Percentiles rank a stretch among this genome's conserved stretches.
phyloP scores from a whole-genome alignment of 2,797 vertebrate species.

The Ispidina lecontei region DNA sequence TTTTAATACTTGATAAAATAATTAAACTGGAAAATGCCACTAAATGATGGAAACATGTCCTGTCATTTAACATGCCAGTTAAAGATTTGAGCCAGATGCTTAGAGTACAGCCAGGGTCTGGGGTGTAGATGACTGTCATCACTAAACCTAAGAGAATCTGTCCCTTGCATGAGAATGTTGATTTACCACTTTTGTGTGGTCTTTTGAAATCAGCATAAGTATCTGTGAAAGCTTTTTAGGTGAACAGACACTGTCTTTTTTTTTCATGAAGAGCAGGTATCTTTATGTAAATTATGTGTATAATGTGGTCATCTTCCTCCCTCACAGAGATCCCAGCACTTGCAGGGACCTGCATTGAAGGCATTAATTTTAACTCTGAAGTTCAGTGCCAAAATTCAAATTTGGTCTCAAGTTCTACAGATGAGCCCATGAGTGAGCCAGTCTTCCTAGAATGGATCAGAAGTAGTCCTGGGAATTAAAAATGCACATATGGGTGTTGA shows the following conservation, averaged over 20 bases:
- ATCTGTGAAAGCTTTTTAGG: not conserved
- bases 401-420: not conserved
- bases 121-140: not conserved
- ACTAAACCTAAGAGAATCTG: not conserved
- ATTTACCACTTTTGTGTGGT: accelerated
- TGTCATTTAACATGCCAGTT: not conserved
- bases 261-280: not conserved
- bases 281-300: not conserved
- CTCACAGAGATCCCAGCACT: not conserved
- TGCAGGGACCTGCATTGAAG: not conserved
- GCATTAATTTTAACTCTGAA: not conserved
- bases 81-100: not conserved
- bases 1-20: not conserved
- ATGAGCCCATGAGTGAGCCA: not conserved
- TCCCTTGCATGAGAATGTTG: not conserved
- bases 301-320: not conserved
- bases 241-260: not conserved
- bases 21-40: not conserved
- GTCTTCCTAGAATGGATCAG: not conserved
- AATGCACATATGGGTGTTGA: not conserved
- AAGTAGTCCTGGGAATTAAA: not conserved
- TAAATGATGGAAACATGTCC: not conserved
- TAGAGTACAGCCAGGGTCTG: not conserved
- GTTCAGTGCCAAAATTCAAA: not conserved
- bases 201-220: not conserved